Base-by-base conservation (phyloP, 53 echinoderm and acorn worm genomes). In the Arbacia lixula region DNA sequence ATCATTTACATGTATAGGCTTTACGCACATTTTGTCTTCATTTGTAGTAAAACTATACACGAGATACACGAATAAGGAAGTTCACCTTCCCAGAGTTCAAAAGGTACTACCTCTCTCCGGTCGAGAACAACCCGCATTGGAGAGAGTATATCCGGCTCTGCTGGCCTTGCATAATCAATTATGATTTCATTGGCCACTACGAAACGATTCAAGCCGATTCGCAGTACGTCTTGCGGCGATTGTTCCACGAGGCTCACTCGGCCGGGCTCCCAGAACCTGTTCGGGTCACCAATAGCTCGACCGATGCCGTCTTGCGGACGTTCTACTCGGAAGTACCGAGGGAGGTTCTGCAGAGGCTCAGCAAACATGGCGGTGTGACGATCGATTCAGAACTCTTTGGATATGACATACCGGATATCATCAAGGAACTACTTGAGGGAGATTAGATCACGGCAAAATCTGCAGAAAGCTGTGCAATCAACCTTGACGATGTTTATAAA, bases 151-250 rank as follows among this genome's bases (percentile, higher is more conserved):
- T 58, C 39, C 65, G 83, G 4, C 51, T 88, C 30, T 73, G 84
- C 26, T 9, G 71, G 17, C 88, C 88, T 26, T 88, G 88, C 22
- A 49, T 52, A 3, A 52, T 88, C 39, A 54, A 74, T 5, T 88
- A 83, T 30, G 88, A 88, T 42, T 88, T 84, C 37, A 84, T 88
- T 30, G 88, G 88, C 3, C 60, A 84, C 20, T 88, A 61, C 66
- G 88, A 88, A 53, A 88, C 62, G 26, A 39, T 88, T 12, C 31
- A 49, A 27, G 40, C 72, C 21, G 88, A 88, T 21, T 72, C 73
- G 3, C 52, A 40, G 20, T 88, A 88, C 58, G 41, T 88, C n/a
- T 20, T 84, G 36, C 22, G 53, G 12, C 36, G 51, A n/a, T 26
- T 84, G 35, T 87, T 82, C 11, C 89, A 87, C 22, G 51, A 53